Evolutionary conservation across 1,140 invertebrate genomes (phyloP).

Genomic region (Subanguina moxae): DNA sequence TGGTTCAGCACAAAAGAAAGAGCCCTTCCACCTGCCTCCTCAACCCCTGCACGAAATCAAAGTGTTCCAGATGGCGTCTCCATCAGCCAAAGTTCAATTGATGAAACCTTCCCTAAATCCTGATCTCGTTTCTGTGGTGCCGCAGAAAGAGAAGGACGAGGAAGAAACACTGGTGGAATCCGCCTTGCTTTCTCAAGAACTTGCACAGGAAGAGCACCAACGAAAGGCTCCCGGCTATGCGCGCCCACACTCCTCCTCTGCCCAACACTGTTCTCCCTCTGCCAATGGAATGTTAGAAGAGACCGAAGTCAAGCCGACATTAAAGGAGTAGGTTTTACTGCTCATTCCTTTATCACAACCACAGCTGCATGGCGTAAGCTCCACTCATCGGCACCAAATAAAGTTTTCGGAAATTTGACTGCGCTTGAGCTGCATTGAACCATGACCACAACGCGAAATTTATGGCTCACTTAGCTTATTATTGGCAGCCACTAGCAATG

Average conservation of each 20-base stretch:
- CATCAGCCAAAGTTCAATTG: background rate
- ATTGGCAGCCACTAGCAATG: too few species aligned
- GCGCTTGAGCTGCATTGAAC: too few species aligned
- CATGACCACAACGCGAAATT: too few species aligned
- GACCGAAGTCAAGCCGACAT: too few species aligned
- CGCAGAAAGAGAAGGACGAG: background rate
- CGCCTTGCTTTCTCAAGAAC: background rate
- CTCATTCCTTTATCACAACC: too few species aligned
- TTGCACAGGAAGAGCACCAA: conserved; percentile 35
- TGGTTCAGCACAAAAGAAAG: background rate
- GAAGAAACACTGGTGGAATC: background rate
- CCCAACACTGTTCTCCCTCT: background rate
- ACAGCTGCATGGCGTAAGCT: too few species aligned
- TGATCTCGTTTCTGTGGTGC: background rate
- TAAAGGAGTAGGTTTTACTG: too few species aligned
- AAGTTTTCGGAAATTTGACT: too few species aligned
- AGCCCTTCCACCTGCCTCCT: conserved; percentile 8
- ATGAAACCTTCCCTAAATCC: background rate
- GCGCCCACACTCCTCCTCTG: conserved; percentile 19
- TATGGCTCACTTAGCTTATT: too few species aligned
- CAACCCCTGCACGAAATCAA: background rate
- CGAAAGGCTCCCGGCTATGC: conserved; percentile 36
- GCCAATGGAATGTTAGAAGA: too few species aligned
- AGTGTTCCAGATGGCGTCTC: background rate
- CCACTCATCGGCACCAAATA: too few species aligned